phyloP scores from a whole-genome alignment of 2,888 invertebrate genomes.

The Orchestes rusci region DNA sequence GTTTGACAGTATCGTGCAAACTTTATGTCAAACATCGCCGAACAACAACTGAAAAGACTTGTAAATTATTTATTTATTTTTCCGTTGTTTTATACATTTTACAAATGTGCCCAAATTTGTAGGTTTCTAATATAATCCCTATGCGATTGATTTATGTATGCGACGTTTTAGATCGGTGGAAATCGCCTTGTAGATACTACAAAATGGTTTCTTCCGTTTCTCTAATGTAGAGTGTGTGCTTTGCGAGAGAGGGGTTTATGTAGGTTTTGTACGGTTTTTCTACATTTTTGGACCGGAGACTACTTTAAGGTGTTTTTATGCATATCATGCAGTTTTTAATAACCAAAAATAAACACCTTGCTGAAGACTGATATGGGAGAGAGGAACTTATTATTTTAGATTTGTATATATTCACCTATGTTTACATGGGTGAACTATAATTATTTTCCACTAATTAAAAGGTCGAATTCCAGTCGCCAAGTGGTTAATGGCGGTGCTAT shows the following conservation, averaged over 20 bases:
- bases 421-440: too few species aligned
- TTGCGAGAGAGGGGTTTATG: too few species aligned
- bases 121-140: slow-evolving; percentile 18
- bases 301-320: too few species aligned
- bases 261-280: too few species aligned
- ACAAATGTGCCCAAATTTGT: slow-evolving; percentile 19
- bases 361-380: slow-evolving; percentile 15
- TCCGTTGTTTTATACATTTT: slow-evolving; percentile 13
- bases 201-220: too few species aligned
- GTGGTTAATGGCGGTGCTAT: too few species aligned
- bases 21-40: slow-evolving; percentile 59
- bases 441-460: too few species aligned
- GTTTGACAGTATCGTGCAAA: slow-evolving; percentile 69
- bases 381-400: slow-evolving; percentile 14
- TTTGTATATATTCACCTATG: slow-evolving; percentile 14
- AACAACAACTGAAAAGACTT: slow-evolving; percentile 36
- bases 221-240: too few species aligned
- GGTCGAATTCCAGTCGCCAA: too few species aligned
- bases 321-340: not conserved
- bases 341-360: slow-evolving; percentile 1
- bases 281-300: too few species aligned
- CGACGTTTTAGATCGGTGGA: slow-evolving; percentile 22
- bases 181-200: slow-evolving; percentile 12
- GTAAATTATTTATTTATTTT: slow-evolving; percentile 16
- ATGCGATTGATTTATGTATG: slow-evolving; percentile 17